Evolutionary conservation across 2,888 invertebrate genomes (phyloP).

Genomic region (Ommatoiulus sabulosus): DNA sequence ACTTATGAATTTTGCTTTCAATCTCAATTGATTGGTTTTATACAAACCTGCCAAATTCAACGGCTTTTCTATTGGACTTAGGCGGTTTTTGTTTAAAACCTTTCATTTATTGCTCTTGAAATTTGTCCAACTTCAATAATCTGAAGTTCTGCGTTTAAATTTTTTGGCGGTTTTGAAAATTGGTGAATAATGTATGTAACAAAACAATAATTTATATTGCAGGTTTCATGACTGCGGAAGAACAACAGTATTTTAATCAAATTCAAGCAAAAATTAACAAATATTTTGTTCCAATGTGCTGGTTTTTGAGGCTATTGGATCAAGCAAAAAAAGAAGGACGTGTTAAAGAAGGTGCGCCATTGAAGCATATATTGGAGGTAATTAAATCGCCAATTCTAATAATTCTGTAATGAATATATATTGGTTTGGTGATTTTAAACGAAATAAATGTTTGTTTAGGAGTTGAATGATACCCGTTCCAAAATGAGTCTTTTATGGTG

Average conservation of each 20-base stretch:
- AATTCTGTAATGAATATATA: not conserved
- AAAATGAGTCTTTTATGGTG: slow-evolving; percentile 64
- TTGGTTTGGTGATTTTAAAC: not conserved
- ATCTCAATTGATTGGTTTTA: no score
- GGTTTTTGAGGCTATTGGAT: slow-evolving; percentile 91
- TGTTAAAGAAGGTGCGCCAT: slow-evolving; percentile 65
- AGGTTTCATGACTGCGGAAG: slow-evolving; percentile 67
- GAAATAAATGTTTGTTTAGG: slow-evolving; percentile 55
- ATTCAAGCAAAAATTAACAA: slow-evolving; percentile 79
- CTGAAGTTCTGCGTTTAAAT: no score
- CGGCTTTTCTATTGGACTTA: no score
- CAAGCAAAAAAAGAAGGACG: slow-evolving; percentile 71
- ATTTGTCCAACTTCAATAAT: no score
- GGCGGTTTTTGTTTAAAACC: no score
- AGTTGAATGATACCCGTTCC: slow-evolving; percentile 59
- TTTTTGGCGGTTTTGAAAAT: no score
- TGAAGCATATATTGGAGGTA: slow-evolving; percentile 60
- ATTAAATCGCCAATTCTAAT: not conserved
- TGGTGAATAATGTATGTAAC: no score
- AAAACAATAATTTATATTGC: no score
- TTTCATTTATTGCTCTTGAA: no score
- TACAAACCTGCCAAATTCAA: no score
- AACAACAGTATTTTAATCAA: slow-evolving; percentile 64
- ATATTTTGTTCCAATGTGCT: slow-evolving; percentile 93
- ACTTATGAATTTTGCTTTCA: not conserved